Conservation (phyloP, 2,888 invertebrate genomes). For the Marronus borbonicus region DNA sequence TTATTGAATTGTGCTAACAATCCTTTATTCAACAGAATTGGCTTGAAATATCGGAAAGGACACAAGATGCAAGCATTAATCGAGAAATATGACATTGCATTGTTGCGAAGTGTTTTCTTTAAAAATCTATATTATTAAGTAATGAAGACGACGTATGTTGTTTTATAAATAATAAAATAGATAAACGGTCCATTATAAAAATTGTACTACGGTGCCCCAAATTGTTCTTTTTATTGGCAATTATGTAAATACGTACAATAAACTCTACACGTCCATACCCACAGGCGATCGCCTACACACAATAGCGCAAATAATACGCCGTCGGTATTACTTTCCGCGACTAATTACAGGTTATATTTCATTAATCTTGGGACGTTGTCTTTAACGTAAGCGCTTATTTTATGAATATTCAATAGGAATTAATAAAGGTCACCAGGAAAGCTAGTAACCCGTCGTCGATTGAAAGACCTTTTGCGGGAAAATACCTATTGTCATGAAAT, state of each 20-base stretch:
- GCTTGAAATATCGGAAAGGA: no score
- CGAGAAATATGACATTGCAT: no score
- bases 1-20: no score
- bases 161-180: not conserved
- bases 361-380: conserved; percentile 29
- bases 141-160: not conserved
- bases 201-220: not conserved
- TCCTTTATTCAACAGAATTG: no score
- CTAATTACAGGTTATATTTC: conserved; percentile 37
- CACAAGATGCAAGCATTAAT: no score
- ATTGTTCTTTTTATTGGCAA: conserved; percentile 8
- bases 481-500: not conserved
- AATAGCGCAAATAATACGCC: not conserved
- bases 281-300: conserved; percentile 11
- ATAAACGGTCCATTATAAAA: not conserved
- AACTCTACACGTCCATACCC: not conserved
- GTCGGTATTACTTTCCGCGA: conserved; percentile 21
- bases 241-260: conserved; percentile 5
- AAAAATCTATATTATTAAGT: not conserved
- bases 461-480: conserved; percentile 5
- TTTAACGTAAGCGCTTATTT: conserved; percentile 17
- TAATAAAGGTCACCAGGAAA: conserved; percentile 36
- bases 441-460: not conserved
- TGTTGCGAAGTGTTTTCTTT: not conserved
- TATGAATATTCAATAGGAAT: conserved; percentile 29